A percentile compares a stretch with the other conserved stretches of the same genome.
These are phyloP conservation scores for Pelagia noctiluca DNA, from an alignment of 30 jellyfish, hydroid and myxozoan species.

Conservation along the genomic window DNA sequence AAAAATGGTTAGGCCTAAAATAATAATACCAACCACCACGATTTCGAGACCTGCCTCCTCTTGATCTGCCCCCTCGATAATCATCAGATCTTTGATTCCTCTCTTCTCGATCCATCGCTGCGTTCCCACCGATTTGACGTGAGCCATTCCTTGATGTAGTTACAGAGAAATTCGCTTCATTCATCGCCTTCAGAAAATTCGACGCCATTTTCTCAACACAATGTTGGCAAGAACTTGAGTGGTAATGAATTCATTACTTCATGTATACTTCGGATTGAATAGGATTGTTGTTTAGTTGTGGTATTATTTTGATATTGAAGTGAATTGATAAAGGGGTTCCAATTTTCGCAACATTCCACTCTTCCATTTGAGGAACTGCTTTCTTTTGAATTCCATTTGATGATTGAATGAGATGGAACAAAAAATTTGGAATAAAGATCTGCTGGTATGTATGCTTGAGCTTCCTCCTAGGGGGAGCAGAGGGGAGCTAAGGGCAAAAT, in stretches of 20 bases:
- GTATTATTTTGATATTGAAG: background rate
- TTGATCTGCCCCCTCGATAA: constrained; percentile 65
- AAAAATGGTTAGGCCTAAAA: no score
- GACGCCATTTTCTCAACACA: constrained; percentile 40
- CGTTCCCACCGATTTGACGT: constrained; percentile 70
- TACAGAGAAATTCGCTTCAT: constrained; percentile 78
- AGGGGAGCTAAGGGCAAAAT: no score
- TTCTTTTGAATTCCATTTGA: background rate
- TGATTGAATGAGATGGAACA: no score
- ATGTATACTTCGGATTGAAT: no score
- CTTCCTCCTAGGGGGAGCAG: no score
- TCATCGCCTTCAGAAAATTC: constrained; percentile 72
- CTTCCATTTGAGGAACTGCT: background rate
- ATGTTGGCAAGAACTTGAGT: background rate
- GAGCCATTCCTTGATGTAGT: constrained; percentile 68
- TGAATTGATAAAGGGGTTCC: background rate
- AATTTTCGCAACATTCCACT: background rate
- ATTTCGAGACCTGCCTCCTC: constrained; percentile 60
- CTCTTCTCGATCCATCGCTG: constrained; percentile 70
- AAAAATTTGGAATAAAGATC: no score
- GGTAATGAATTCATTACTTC: background rate
- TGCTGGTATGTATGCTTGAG: no score
- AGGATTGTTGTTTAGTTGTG: no score
- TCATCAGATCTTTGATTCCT: constrained; percentile 26
- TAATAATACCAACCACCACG: constrained; percentile 28